phyloP scores from a whole-genome alignment of 2,888 invertebrate genomes.

The Chrysina gloriosa region DNA sequence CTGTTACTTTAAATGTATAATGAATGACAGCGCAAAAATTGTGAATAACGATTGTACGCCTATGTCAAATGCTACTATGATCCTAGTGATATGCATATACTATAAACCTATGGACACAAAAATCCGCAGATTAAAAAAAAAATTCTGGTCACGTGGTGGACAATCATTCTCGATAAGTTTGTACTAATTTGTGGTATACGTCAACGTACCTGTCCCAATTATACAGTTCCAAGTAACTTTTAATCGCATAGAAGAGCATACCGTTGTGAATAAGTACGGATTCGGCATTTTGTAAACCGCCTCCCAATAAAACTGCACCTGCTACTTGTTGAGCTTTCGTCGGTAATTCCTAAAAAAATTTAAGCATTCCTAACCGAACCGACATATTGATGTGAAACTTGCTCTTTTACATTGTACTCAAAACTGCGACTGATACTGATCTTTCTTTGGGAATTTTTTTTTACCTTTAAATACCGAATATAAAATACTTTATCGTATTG shows the following conservation, averaged over 20 bases:
- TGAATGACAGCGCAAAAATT: too few species aligned
- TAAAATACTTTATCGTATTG: slow-evolving; percentile 89
- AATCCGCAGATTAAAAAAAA: too few species aligned
- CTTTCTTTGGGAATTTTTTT: too few species aligned
- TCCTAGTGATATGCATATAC: too few species aligned
- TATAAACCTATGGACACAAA: too few species aligned
- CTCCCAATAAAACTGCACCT: slow-evolving; percentile 75
- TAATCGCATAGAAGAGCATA: slow-evolving; percentile 76
- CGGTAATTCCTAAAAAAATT: slow-evolving; percentile 64
- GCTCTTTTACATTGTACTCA: too few species aligned
- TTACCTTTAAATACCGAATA: slow-evolving; percentile 83
- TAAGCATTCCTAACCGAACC: slow-evolving; percentile 4
- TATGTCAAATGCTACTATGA: too few species aligned
- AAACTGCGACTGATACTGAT: too few species aligned
- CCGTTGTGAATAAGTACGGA: slow-evolving; percentile 76
- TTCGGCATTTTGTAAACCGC: slow-evolving; percentile 78
- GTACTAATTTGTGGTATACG: background rate
- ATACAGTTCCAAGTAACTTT: slow-evolving; percentile 76
- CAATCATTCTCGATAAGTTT: too few species aligned
- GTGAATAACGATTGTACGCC: too few species aligned
- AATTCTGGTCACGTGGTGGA: too few species aligned
- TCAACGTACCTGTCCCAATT: slow-evolving; percentile 78
- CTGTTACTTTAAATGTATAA: too few species aligned
- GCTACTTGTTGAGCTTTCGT: slow-evolving; percentile 72
- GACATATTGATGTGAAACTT: background rate